Conservation (phyloP, 2,797 vertebrate genomes). For the Sparus aurata region DNA sequence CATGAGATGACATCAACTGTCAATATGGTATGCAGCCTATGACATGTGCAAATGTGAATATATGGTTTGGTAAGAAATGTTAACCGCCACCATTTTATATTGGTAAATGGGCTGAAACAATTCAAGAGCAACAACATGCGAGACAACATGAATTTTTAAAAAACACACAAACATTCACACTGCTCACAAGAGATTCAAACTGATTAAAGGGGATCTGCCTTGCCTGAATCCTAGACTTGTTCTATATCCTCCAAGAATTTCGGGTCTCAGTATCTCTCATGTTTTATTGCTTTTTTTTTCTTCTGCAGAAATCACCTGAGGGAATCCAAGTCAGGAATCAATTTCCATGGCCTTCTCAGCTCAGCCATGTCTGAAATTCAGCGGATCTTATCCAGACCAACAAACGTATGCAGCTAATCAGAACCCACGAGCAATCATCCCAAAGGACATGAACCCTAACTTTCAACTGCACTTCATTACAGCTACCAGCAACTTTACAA, state of each 20-base stretch:
- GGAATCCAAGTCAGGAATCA: not conserved
- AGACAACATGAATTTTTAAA: too few relatives aligned
- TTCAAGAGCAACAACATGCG: too few relatives aligned
- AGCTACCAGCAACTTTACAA: slow-evolving; percentile 1
- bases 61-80: too few relatives aligned
- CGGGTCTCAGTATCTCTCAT: not conserved
- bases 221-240: too few relatives aligned
- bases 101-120: too few relatives aligned
- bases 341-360: not conserved
- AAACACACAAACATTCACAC: too few relatives aligned
- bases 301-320: slow-evolving; percentile 31
- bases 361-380: slow-evolving; percentile 17
- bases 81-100: too few relatives aligned
- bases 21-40: too few relatives aligned
- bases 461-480: not conserved
- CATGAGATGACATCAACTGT: too few relatives aligned
- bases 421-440: not conserved
- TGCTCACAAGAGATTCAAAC: too few relatives aligned
- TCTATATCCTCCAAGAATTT: not conserved
- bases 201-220: too few relatives aligned
- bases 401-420: not conserved
- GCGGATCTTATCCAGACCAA: not conserved
- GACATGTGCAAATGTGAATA: too few relatives aligned
- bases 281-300: slow-evolving; percentile 15
- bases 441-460: not conserved